Percentiles rank a stretch among this genome's conserved stretches.
phyloP scores from a whole-genome alignment of 1,140 invertebrate species.

The Ruditapes philippinarum region DNA sequence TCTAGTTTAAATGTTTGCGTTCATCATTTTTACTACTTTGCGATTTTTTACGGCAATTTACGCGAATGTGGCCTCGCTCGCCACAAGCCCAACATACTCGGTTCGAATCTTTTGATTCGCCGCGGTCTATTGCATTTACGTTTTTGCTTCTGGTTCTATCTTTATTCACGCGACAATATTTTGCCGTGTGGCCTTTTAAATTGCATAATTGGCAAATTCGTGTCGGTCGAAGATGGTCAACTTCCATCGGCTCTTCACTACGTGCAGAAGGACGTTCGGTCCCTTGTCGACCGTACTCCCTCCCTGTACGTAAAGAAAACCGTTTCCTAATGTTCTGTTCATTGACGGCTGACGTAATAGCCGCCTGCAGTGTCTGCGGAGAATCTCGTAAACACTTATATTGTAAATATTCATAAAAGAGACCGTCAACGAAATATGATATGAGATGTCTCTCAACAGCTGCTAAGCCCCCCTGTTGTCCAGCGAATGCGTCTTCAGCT shows the following conservation, averaged over 20 bases:
- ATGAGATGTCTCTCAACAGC: background rate
- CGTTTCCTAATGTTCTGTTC: constrained; percentile 16
- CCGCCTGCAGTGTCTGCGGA: background rate
- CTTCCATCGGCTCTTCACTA: constrained; percentile 4
- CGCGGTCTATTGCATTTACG: background rate
- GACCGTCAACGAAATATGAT: background rate
- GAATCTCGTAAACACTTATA: background rate
- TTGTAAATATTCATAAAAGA: background rate
- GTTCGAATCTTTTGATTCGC: too few species aligned
- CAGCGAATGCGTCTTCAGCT: background rate
- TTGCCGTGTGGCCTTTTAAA: background rate
- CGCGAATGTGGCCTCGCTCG: background rate
- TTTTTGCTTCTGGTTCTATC: background rate
- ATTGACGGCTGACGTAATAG: background rate
- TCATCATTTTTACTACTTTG: background rate
- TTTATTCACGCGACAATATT: background rate
- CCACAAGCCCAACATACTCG: background rate
- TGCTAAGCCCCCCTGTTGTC: background rate
- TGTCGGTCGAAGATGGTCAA: constrained; percentile 22
- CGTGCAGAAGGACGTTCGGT: background rate
- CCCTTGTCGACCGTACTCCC: background rate
- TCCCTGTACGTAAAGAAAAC: background rate
- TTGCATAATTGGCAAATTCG: background rate
- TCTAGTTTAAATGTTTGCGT: background rate
- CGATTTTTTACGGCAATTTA: background rate